Evolutionary conservation across 2,888 invertebrate species (phyloP), one percentile per base, ranked within the genome.

Genomic region (Caenorhabditis drosophilae): DNA sequence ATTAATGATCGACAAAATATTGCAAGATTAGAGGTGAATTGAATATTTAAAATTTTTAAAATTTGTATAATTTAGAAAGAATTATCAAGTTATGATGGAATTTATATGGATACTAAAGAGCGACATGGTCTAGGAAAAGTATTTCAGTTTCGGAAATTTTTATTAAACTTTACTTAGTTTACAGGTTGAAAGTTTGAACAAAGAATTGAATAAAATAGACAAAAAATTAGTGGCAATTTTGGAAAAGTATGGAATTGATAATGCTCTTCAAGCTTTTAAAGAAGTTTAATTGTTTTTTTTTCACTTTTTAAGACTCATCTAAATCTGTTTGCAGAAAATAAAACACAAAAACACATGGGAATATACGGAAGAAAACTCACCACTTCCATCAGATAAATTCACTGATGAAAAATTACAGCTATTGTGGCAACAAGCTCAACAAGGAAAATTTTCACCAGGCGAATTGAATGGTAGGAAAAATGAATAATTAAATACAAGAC

Each of bases 41-140:
- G n/a, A n/a, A n/a, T n/a, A n/a, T n/a, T n/a, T n/a, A n/a, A n/a
- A n/a, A n/a, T n/a, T n/a, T n/a, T n/a, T n/a, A n/a, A n/a, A n/a
- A n/a, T n/a, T n/a, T n/a, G n/a, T 4, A 70, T 63, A 35, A 58
- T 76, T 22, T 61, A 62, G 71, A 76, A 67, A 46, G 79, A 79
- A 48, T 60, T 80, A 12, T 51, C 54, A 4, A 73, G 49, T 1
- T 80, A 78, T 56, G 80, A 80, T 54, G 56, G 57, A 9, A 61
- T 79, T 26, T 80, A 78, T 46, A 53, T 79, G 58, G 62, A 64
- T n/a, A 64, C 70, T 3, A 80, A 80, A 42, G 70, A 76, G 42
- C 59, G 64, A 7, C 53, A 62, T 22, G 62, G 60, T 16, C 11
- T n/a, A n/a, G n/a, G n/a, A n/a, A n/a, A n/a, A n/a, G n/a, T n/a